Conservation (phyloP, 2,888 invertebrate genomes). For the Dasypogon diadema region DNA sequence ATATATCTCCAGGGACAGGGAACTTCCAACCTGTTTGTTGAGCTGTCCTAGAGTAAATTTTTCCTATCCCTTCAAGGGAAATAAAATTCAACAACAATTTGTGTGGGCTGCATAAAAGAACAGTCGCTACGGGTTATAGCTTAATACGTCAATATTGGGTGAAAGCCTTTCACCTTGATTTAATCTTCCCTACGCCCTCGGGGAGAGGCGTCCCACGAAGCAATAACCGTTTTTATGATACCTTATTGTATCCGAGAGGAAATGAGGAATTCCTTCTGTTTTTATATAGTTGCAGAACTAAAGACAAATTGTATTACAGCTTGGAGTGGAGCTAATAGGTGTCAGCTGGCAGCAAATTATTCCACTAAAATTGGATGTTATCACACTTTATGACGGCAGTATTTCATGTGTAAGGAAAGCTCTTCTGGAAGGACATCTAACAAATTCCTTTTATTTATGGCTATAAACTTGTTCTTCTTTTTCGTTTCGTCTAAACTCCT, state of each 20-base stretch:
- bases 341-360: too few species aligned
- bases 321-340: too few species aligned
- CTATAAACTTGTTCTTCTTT: too few species aligned
- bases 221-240: conserved; percentile 1
- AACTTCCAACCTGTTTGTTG: conserved; percentile 28
- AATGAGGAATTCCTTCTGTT: neutral
- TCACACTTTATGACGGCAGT: too few species aligned
- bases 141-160: conserved; percentile 39
- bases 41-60: conserved; percentile 10
- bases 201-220: neutral
- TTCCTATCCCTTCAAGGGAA: neutral
- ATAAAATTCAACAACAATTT: conserved; percentile 26
- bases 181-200: conserved; percentile 3
- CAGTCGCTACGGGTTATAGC: conserved; percentile 35
- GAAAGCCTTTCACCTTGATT: conserved; percentile 39
- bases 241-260: neutral
- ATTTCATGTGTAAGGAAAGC: too few species aligned
- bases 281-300: neutral
- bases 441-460: too few species aligned
- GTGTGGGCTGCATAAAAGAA: conserved; percentile 16
- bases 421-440: too few species aligned
- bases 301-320: too few species aligned
- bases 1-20: conserved; percentile 24
- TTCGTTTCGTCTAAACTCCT: too few species aligned
- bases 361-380: too few species aligned